These are phyloP conservation scores for Monopterus albus DNA, from an alignment of 2,113 vertebrate genomes.

Conservation along the genomic window DNA sequence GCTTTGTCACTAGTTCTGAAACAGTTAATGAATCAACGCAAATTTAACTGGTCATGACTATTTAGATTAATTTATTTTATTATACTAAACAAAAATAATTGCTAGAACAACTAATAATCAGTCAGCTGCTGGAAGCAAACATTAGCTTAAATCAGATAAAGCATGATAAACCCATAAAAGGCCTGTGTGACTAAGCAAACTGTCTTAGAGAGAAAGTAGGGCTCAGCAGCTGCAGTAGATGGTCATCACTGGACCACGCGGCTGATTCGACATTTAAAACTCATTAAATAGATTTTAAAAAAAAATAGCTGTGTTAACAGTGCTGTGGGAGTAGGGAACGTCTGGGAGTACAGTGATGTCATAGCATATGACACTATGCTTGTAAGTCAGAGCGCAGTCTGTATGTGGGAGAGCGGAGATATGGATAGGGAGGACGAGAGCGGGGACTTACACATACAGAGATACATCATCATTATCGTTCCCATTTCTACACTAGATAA, in stretches of 20 bases:
- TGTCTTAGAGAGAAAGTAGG: slow-evolving; percentile 6
- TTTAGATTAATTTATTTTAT: not conserved
- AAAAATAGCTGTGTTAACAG: slow-evolving; percentile 58
- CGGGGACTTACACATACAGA: slow-evolving; percentile 25
- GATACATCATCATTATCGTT: slow-evolving; percentile 70
- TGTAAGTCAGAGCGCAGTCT: slow-evolving; percentile 53
- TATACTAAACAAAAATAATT: not conserved
- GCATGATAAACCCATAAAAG: slow-evolving; percentile 24
- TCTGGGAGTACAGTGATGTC: slow-evolving; percentile 68
- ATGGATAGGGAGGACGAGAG: slow-evolving; percentile 9
- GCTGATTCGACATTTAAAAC: slow-evolving; percentile 63
- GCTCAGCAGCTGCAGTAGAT: slow-evolving; percentile 23
- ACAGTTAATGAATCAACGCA: too few species aligned
- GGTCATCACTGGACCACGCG: slow-evolving; percentile 31
- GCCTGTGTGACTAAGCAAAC: slow-evolving; percentile 22
- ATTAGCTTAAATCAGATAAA: not conserved
- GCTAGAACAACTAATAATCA: slow-evolving; percentile 2
- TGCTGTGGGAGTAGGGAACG: slow-evolving; percentile 60
- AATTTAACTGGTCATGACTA: too few species aligned
- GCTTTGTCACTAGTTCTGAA: not conserved
- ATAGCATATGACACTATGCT: slow-evolving; percentile 63
- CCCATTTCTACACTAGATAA: slow-evolving; percentile 68
- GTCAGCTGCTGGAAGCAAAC: slow-evolving; percentile 5
- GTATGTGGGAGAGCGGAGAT: slow-evolving; percentile 51
- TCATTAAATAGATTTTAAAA: slow-evolving; percentile 68